phyloP scores from a whole-genome alignment of 2,113 vertebrate species.

The Ibidorhyncha struthersii region DNA sequence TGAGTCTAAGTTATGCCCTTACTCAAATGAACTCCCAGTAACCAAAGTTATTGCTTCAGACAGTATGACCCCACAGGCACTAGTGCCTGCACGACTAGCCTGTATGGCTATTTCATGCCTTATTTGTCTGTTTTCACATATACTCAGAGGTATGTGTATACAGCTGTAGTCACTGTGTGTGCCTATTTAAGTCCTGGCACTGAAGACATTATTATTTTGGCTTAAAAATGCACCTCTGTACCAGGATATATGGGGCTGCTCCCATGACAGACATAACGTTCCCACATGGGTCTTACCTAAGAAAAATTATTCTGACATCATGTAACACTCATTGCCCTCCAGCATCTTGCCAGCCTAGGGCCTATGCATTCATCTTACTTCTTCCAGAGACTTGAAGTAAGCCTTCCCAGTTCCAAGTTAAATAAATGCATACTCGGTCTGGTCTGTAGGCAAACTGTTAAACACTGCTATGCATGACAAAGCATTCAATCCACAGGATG shows the following conservation, averaged over 20 bases:
- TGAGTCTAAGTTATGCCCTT: neutral
- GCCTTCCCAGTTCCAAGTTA: neutral
- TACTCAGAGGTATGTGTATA: neutral
- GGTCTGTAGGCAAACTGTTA: neutral
- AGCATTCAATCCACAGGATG: neutral
- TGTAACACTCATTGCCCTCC: neutral
- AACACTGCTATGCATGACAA: neutral
- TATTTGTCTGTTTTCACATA: slow-evolving; percentile 2
- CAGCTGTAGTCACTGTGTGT: neutral
- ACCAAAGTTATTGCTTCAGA: neutral
- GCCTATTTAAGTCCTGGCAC: neutral
- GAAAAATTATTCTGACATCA: neutral
- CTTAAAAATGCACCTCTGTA: neutral
- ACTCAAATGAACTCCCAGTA: neutral
- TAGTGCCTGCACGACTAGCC: neutral
- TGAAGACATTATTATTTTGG: neutral
- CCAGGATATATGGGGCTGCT: neutral
- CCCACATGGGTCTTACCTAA: neutral
- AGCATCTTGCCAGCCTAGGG: neutral
- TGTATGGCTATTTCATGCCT: neutral
- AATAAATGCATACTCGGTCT: neutral
- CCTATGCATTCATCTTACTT: neutral
- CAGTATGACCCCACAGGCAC: neutral
- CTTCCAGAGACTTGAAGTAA: neutral
- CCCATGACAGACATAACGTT: neutral